Evolutionary conservation across 2,888 invertebrate species (phyloP).

Genomic region (Eucera pruinosa): DNA sequence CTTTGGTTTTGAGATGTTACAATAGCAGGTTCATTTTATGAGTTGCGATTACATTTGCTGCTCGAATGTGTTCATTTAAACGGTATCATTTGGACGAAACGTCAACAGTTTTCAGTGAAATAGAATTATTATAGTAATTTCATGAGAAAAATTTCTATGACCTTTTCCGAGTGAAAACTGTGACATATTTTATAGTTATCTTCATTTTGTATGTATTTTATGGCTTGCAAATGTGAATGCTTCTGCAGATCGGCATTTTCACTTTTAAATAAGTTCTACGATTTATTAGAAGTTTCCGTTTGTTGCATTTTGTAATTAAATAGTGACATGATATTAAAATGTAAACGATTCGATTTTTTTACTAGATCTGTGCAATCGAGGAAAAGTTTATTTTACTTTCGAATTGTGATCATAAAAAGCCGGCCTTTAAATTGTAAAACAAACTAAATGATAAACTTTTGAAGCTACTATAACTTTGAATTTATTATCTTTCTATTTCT

Average conservation of each 20-base stretch:
- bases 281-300: not conserved
- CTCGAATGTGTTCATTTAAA: not conserved
- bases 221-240: not conserved
- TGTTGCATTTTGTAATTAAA: constrained; percentile 1
- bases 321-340: not conserved
- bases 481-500: too few relatives aligned
- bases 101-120: too few relatives aligned
- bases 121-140: too few relatives aligned
- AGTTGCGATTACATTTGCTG: not conserved
- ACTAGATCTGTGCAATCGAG: not conserved
- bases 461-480: too few relatives aligned
- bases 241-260: too few relatives aligned
- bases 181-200: too few relatives aligned
- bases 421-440: too few relatives aligned
- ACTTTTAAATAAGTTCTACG: too few relatives aligned
- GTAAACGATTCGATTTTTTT: constrained; percentile 23
- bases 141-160: too few relatives aligned
- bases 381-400: not conserved
- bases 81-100: not conserved
- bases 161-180: too few relatives aligned
- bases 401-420: not conserved
- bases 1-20: not conserved
- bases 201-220: too few relatives aligned
- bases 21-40: not conserved
- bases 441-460: too few relatives aligned